A percentile compares a stretch with the other conserved stretches of the same genome.
Conservation (phyloP, 2,113 vertebrate species). For the Marmota monax region DNA sequence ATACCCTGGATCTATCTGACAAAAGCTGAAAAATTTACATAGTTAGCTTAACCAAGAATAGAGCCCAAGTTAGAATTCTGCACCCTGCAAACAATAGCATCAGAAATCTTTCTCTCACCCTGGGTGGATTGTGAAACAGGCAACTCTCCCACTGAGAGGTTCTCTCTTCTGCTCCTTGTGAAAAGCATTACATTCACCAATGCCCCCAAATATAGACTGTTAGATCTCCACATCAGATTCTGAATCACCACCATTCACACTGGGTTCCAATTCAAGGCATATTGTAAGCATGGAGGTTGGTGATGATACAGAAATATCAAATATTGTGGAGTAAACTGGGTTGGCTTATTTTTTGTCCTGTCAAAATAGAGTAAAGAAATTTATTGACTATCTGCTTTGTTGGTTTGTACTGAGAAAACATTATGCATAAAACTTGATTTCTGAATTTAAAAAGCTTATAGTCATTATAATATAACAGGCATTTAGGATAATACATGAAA, state of each 20-base stretch:
- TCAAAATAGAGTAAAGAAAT: constrained; percentile 53
- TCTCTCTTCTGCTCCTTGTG: neutral
- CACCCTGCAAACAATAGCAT: neutral
- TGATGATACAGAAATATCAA: constrained; percentile 6
- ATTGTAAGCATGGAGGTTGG: neutral
- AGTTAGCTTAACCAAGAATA: constrained; percentile 18
- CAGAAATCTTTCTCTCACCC: neutral
- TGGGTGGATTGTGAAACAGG: neutral
- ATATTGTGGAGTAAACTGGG: neutral
- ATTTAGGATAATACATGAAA: constrained; percentile 9
- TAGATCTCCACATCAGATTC: neutral
- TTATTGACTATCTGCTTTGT: neutral
- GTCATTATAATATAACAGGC: neutral
- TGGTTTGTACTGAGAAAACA: constrained; percentile 31
- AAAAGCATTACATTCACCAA: neutral
- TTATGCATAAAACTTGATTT: neutral
- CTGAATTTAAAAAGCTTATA: neutral
- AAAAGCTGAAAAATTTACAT: constrained; percentile 3
- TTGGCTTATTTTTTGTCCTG: neutral
- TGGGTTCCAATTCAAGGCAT: neutral
- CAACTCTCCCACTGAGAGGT: neutral
- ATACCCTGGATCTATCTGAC: neutral
- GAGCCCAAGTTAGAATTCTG: neutral
- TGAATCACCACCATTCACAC: neutral
- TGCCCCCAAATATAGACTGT: neutral